Conservation (phyloP, 2,113 vertebrate genomes). For the Amblyopsis rosae region DNA sequence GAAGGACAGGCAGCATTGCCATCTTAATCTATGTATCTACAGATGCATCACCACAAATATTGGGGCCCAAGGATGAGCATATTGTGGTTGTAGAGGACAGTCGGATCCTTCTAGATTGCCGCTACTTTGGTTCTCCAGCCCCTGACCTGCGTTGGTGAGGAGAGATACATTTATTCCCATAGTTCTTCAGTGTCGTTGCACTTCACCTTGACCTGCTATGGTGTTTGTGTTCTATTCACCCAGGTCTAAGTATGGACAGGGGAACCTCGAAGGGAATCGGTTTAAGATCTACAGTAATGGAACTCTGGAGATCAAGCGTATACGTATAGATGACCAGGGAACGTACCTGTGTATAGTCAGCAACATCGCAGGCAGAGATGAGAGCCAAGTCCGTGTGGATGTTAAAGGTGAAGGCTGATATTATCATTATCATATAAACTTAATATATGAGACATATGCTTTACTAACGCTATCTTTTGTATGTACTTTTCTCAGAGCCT, state of each 20-base stretch:
- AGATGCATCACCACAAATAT: conserved; percentile 88
- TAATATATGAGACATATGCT: not conserved
- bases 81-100: conserved; percentile 87
- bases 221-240: conserved; percentile 4
- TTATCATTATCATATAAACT: not conserved
- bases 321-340: conserved; percentile 88
- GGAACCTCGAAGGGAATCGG: conserved; percentile 87
- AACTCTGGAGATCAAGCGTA: conserved; percentile 87
- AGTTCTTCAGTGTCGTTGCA: not conserved
- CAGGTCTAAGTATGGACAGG: conserved; percentile 96
- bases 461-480: not conserved
- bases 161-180: not conserved
- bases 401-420: conserved; percentile 86
- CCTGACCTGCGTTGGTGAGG: conserved; percentile 92
- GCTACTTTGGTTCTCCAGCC: conserved; percentile 92
- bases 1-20: not conserved
- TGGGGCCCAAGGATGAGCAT: conserved; percentile 82
- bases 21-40: conserved; percentile 1
- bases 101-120: conserved; percentile 84
- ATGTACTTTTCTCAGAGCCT: conserved; percentile 78
- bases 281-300: conserved; percentile 87
- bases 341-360: conserved; percentile 90
- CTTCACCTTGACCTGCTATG: not conserved
- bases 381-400: conserved; percentile 89
- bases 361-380: conserved; percentile 89